phyloP scores from a whole-genome alignment of 1,140 invertebrate genomes.

The Ceratosolen solmsi region DNA sequence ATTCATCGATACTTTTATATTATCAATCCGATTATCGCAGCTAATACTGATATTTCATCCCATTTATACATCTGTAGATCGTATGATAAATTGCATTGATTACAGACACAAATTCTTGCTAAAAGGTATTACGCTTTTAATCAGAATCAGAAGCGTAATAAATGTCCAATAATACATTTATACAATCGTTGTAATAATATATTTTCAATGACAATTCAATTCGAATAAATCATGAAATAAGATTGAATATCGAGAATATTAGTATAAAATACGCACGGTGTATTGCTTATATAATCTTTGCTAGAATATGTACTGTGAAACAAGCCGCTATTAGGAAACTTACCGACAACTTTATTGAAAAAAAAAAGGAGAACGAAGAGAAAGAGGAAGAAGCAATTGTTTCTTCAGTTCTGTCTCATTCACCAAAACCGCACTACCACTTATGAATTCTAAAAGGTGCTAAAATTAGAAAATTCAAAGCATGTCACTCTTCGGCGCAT shows the following conservation, averaged over 20 bases:
- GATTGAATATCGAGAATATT: not conserved
- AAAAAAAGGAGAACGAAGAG: not conserved
- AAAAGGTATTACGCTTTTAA: conserved; percentile 5
- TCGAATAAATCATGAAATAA: no score
- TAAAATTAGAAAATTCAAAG: conserved; percentile 1
- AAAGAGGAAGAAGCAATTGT: not conserved
- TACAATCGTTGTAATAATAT: not conserved
- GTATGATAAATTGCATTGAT: not conserved
- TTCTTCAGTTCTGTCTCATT: not conserved
- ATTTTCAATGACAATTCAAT: not conserved
- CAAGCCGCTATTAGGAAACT: no score
- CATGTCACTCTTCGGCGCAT: not conserved
- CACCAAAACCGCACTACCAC: not conserved
- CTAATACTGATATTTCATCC: not conserved
- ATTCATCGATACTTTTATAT: conserved; percentile 1
- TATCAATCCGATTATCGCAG: conserved; percentile 3
- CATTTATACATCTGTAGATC: not conserved
- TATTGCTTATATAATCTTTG: no score
- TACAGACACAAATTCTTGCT: not conserved
- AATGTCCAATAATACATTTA: not conserved
- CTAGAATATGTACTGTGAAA: no score
- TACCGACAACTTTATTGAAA: no score
- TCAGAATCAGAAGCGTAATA: conserved; percentile 17
- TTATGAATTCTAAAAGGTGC: not conserved
- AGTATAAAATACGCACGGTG: no score